Evolutionary conservation across 1,140 invertebrate genomes (phyloP), one percentile per base, ranked within the genome.

Genomic region (Apolygus lucorum): DNA sequence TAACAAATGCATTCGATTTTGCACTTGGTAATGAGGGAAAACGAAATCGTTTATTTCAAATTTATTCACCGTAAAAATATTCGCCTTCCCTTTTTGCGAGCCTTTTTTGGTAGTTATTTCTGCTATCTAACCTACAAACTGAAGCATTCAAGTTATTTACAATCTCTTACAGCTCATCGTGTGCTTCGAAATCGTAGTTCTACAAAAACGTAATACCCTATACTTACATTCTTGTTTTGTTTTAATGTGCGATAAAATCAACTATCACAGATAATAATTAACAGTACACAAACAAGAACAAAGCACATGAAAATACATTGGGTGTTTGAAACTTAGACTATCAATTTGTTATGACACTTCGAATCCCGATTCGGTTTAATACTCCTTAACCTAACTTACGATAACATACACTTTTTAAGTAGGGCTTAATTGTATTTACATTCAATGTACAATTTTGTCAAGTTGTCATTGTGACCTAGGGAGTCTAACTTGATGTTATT

Each of bases 251-350:
- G 17, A 52, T 63, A 69, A 70, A 70, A 25, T 26, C 11, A 70
- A 70, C 68, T 70, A 70, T 70, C 68, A 70, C 68, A 70, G 68
- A 70, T 70, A 68, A 70, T 52, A 65, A 65, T 52, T 65, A 2
- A 65, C 34, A 52, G 64, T 63, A 28, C 28, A 74, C 76, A 77
- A 76, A 74, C 74, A 73, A 75, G 74, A 73, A 74, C n/a, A n/a
- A 42, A 42, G 34, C 25, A 42, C 34, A 8, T 42, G 34, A 42
- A n/a, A 17, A 42, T 42, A 42, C 34, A 42, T 42, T 42, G 4
- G 34, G 34, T 42, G 4, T 42, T 42, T 4, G 34, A 42, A 42
- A 42, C 34, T 42, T 42, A 4, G 4, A 42, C 34, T 8, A 42
- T n/a, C n/a, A n/a, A n/a, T n/a, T 17, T 21, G 25, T 59, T 52